These are phyloP conservation scores for Gulo gulo DNA, from an alignment of 2,113 vertebrate genomes.

Conservation along the genomic window DNA sequence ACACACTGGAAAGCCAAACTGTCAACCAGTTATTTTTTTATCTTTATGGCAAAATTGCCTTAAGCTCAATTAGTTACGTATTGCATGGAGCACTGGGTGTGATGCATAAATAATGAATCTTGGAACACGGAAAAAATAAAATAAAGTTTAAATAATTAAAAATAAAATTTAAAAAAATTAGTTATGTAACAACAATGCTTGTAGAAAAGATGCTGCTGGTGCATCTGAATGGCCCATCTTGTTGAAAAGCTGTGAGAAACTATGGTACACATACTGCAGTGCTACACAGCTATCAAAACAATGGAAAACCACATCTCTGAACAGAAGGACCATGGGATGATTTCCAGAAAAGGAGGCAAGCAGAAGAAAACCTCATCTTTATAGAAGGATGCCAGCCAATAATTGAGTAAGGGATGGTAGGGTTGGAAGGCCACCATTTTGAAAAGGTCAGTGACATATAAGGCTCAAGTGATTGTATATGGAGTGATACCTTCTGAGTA, in stretches of 20 bases:
- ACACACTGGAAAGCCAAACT: neutral
- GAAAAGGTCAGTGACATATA: neutral
- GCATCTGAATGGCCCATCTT: neutral
- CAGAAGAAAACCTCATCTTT: neutral
- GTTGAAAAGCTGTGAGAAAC: neutral
- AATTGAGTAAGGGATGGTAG: too few relatives aligned
- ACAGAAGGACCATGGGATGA: neutral
- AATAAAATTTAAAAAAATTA: neutral
- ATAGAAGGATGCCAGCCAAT: neutral
- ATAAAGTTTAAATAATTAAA: too few relatives aligned
- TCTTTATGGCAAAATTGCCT: neutral
- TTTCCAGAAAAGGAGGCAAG: neutral
- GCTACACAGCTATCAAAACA: neutral
- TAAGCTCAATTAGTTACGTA: neutral
- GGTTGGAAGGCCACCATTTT: neutral
- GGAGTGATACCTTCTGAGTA: neutral
- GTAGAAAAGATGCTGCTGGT: neutral
- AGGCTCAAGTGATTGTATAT: neutral
- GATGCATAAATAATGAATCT: too few relatives aligned
- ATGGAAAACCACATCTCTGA: neutral
- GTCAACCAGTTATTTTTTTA: neutral
- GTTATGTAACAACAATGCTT: neutral
- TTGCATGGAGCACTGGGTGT: too few relatives aligned
- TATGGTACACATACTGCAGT: neutral
- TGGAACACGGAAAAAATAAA: too few relatives aligned